Base-by-base conservation (phyloP, 2,113 vertebrate genomes). In the Poeciliopsis turrubarensis region DNA sequence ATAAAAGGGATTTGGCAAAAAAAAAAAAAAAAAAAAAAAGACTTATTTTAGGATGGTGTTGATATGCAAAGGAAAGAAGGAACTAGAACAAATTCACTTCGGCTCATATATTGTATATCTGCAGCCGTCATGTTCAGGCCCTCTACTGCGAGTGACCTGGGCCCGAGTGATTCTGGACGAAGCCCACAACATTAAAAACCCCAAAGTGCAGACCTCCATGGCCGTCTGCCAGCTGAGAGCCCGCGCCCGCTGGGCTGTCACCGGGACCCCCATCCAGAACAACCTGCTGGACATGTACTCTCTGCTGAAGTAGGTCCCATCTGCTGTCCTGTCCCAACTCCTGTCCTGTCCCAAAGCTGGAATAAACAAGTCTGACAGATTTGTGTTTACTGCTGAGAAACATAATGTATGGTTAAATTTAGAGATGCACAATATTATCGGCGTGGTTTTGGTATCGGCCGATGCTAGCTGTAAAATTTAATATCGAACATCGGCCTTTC, bases 201-300 rank as follows among this genome's bases (percentile, higher is more conserved):
- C 97, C 0, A 95, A 95, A 68, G 95, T 97, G 26, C 97, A 98
- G 89, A 96, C 96, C 0, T 97, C 98, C 57, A 86, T 96, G 78
- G 97, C 97, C 0, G 96, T 96, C 65, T 98, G 97, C 91, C 95
- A 94, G 79, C 91, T 98, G 60, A 94, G 91, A 75, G 96, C 96
- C 2, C 65, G 0, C 0, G 94, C 96, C 25, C 96, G 96, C 10
- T 99, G 98, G 98, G 98, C 97, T 0, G 95, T 99, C 70, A 99
- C 97, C 0, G 98, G 98, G 3, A 99, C 98, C 0, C 98, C 98
- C 0, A 96, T 99, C 89, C 98, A 99, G 91, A 99, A 99, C 93
- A 99, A 98, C 92, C 88, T 99, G 72, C 79, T 98, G 93, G 98
- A 99, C 89, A 95, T 99, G 95, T 99, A 97, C 85, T 96, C 97